Evolutionary conservation across 2,888 invertebrate species (phyloP).

Genomic region (Linyphia triangularis): DNA sequence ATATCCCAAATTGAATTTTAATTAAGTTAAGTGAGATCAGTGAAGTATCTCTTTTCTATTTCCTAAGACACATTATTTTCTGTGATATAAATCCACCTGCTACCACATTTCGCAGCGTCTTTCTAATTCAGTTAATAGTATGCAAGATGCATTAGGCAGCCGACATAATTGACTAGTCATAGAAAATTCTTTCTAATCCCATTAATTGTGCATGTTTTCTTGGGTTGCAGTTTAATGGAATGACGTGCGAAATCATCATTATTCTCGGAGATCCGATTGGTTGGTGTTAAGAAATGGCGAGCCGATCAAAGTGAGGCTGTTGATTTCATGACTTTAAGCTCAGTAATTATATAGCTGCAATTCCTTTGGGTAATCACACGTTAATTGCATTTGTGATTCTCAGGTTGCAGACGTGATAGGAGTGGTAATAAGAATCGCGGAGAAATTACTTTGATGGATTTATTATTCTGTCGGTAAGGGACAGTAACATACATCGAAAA

Average conservation of each 20-base stretch:
- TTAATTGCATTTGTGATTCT: constrained; percentile 66
- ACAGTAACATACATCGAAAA: no score
- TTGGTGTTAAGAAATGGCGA: constrained; percentile 6
- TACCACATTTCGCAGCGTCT: neutral
- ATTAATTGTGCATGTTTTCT: constrained; percentile 61
- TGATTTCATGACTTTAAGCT: constrained; percentile 62
- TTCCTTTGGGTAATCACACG: constrained; percentile 65
- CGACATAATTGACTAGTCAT: constrained; percentile 36
- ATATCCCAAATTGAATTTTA: no score
- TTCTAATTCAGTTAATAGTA: constrained; percentile 29
- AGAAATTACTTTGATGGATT: constrained; percentile 31
- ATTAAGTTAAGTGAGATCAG: no score
- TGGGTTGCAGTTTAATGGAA: constrained; percentile 21
- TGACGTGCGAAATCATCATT: constrained; percentile 56
- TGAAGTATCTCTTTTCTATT: no score
- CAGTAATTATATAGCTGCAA: constrained; percentile 61
- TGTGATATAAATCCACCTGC: neutral
- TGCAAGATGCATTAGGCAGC: constrained; percentile 43
- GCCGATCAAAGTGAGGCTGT: constrained; percentile 46
- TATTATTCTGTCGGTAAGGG: no score
- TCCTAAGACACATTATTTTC: neutral
- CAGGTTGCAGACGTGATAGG: constrained; percentile 28
- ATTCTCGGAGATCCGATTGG: constrained; percentile 19
- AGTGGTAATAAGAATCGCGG: constrained; percentile 35
- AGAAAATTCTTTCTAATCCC: constrained; percentile 53